Evolutionary conservation across 2,888 invertebrate genomes (phyloP).

Genomic region (Luperina nickerlii): DNA sequence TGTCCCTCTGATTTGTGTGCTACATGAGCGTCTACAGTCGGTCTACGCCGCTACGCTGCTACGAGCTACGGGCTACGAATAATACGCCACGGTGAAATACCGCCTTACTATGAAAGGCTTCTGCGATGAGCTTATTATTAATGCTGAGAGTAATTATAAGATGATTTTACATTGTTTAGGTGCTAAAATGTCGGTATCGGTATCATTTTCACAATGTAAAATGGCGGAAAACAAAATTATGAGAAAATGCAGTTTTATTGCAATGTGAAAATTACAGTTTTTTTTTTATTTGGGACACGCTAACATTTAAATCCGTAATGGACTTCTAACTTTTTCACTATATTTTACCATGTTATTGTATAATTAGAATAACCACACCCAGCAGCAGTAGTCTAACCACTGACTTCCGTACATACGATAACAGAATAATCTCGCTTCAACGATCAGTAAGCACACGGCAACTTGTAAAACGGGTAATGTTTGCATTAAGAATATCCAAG

Average conservation of each 20-base stretch:
- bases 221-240: no score
- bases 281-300: background rate
- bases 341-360: background rate
- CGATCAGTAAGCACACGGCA: slow-evolving; percentile 1
- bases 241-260: background rate
- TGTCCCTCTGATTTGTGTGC: slow-evolving; percentile 49
- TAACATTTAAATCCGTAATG: background rate
- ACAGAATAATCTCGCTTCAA: background rate
- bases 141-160: slow-evolving; percentile 36
- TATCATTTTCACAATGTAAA: background rate
- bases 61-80: slow-evolving; percentile 55
- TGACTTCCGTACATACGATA: background rate
- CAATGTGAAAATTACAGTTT: background rate
- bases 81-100: slow-evolving; percentile 38
- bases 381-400: background rate
- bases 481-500: slow-evolving; percentile 30
- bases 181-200: background rate
- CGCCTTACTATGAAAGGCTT: slow-evolving; percentile 56
- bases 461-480: slow-evolving; percentile 28
- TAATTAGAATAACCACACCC: background rate
- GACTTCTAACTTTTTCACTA: background rate
- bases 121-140: slow-evolving; percentile 51
- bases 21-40: slow-evolving; percentile 66
- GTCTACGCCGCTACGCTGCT: slow-evolving; percentile 62
- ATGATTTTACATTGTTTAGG: slow-evolving; percentile 16